Conservation (phyloP, 2,113 vertebrate species). For the Silurus glanis region DNA sequence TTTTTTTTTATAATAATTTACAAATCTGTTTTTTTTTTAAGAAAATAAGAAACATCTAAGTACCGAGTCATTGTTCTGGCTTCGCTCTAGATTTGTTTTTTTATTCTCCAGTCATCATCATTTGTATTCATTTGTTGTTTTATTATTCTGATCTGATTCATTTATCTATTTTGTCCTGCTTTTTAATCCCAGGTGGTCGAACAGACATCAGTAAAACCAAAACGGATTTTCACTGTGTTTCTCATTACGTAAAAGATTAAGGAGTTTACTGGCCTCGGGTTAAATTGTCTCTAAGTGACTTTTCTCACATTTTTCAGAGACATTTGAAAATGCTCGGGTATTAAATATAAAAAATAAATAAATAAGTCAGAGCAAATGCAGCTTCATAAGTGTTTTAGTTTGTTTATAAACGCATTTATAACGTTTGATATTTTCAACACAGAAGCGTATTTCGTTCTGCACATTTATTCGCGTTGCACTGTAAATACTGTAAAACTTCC, state of each 20-base stretch:
- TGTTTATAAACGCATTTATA: background rate
- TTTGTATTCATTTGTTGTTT: slow-evolving; percentile 11
- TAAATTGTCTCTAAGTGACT: background rate
- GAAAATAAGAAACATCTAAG: background rate
- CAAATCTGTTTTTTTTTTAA: background rate
- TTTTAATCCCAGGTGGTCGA: background rate
- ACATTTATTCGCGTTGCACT: background rate
- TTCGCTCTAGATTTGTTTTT: background rate
- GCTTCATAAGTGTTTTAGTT: background rate
- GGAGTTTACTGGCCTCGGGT: slow-evolving; percentile 10
- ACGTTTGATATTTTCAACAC: background rate
- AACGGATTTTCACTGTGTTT: slow-evolving; percentile 13
- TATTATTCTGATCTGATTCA: background rate
- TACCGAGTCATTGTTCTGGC: background rate
- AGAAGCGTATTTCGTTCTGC: no score
- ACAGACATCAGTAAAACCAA: slow-evolving; percentile 26
- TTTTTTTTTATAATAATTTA: no score
- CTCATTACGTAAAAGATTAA: slow-evolving; percentile 12
- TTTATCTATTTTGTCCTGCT: background rate
- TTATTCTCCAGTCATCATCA: background rate
- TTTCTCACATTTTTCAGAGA: background rate
- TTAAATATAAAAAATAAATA: background rate
- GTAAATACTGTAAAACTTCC: background rate
- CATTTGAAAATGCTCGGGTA: background rate
- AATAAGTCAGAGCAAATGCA: background rate